These are phyloP conservation scores for Lutjanus argentimaculatus DNA, from an alignment of 2,797 vertebrate species.

Conservation along the genomic window DNA sequence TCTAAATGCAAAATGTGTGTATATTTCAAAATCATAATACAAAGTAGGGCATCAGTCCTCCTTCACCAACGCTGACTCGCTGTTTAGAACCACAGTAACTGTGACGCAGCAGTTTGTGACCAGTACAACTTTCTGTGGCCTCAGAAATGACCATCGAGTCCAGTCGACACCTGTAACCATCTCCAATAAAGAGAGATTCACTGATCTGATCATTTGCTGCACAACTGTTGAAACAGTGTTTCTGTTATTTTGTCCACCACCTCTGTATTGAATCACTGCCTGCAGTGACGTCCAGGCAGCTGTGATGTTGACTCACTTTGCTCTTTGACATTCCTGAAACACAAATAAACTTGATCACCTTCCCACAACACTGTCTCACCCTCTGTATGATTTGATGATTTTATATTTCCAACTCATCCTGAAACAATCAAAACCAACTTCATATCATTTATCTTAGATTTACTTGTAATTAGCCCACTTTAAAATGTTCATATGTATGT, in stretches of 20 bases:
- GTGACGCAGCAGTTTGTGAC: background rate
- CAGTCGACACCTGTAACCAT: background rate
- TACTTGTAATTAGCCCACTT: no score
- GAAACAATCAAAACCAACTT: background rate
- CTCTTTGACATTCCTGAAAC: constrained; percentile 34
- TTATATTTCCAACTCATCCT: background rate
- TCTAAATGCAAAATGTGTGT: background rate
- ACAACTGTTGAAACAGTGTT: background rate
- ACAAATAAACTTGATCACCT: constrained; percentile 26
- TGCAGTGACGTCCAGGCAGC: constrained; percentile 20
- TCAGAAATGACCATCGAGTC: background rate
- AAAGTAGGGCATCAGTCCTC: no score
- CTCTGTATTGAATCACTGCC: background rate
- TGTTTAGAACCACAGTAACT: no score
- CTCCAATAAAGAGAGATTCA: background rate
- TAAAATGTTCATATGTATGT: no score
- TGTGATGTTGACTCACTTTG: constrained; percentile 13
- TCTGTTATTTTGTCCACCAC: constrained; percentile 5
- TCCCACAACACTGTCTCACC: background rate
- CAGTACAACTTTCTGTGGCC: background rate
- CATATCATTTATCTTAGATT: background rate
- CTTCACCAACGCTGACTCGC: background rate
- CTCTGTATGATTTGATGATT: background rate
- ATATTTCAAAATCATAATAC: no score
- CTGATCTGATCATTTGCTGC: background rate